Percentiles rank a stretch among this genome's conserved stretches.
Conservation (phyloP, 1,140 invertebrate species). For the Aphis gossypii region DNA sequence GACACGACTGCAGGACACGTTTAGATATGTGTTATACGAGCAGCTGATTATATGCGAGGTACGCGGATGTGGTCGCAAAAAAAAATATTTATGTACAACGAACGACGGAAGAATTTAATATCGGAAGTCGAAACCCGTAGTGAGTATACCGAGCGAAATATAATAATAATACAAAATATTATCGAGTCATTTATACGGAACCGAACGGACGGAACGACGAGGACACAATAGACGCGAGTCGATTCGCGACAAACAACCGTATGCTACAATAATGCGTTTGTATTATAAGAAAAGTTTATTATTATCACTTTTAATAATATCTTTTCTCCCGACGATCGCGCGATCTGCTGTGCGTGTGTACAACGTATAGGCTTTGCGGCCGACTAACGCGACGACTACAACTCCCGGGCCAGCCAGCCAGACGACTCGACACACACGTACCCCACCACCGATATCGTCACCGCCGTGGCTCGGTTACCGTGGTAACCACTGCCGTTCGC, state of each 20-base stretch:
- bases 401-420: slow-evolving; percentile 22
- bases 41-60: neutral
- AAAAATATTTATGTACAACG: neutral
- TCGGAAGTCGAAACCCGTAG: neutral
- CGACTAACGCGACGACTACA: slow-evolving; percentile 39
- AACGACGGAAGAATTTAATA: neutral
- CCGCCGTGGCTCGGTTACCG: neutral
- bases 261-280: neutral
- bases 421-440: neutral
- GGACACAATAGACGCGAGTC: neutral
- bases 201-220: neutral
- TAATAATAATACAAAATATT: neutral
- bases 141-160: neutral
- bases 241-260: neutral
- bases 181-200: neutral
- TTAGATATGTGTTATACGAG: neutral
- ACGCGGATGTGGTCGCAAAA: neutral
- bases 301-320: neutral
- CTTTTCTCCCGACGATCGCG: neutral
- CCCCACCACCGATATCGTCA: slow-evolving; percentile 19
- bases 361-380: slow-evolving; percentile 23
- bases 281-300: neutral
- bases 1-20: neutral
- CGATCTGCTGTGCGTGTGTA: neutral
- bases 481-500: neutral